Percentiles rank a stretch among this genome's conserved stretches.
These are phyloP conservation scores for Tiliacea aurago DNA, from an alignment of 2,888 invertebrate genomes.

Conservation along the genomic window DNA sequence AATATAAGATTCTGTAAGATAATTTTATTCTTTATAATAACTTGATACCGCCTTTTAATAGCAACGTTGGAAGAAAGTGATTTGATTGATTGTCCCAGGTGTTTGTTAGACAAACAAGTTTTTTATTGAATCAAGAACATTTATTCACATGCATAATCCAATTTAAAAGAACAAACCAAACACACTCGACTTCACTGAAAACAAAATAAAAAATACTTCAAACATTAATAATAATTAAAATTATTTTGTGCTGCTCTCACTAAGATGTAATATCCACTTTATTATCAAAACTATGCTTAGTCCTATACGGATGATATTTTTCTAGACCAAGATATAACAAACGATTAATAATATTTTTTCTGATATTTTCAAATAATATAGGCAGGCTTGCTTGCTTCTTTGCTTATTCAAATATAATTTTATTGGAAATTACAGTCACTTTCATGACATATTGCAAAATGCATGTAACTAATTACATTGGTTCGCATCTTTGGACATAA, in stretches of 20 bases:
- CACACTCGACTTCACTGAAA: slow-evolving; percentile 85
- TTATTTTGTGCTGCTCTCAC: slow-evolving; percentile 76
- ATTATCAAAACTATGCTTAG: slow-evolving; percentile 31
- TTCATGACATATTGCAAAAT: slow-evolving; percentile 39
- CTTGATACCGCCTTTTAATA: not conserved
- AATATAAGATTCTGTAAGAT: not conserved
- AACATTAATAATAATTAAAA: slow-evolving; percentile 74
- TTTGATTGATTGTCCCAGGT: slow-evolving; percentile 36
- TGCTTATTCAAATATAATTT: slow-evolving; percentile 45
- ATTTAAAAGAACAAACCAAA: slow-evolving; percentile 87
- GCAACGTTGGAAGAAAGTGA: slow-evolving; percentile 35
- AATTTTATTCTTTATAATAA: slow-evolving; percentile 2
- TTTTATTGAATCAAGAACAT: slow-evolving; percentile 85
- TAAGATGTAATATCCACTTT: slow-evolving; percentile 54
- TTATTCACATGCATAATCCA: slow-evolving; percentile 89
- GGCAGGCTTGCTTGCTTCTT: slow-evolving; percentile 36
- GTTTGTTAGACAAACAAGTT: slow-evolving; percentile 71
- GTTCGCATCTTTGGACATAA: slow-evolving; percentile 37
- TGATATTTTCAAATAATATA: slow-evolving; percentile 54
- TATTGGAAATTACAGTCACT: slow-evolving; percentile 28
- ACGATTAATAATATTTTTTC: slow-evolving; percentile 32
- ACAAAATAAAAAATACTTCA: slow-evolving; percentile 79
- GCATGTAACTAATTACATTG: slow-evolving; percentile 28
- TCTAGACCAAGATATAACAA: slow-evolving; percentile 27
- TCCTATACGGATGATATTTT: not conserved